A percentile compares a stretch with the other conserved stretches of the same genome.
These are phyloP conservation scores for Sweltsa coloradensis DNA, from an alignment of 1,140 invertebrate species.

Conservation along the genomic window DNA sequence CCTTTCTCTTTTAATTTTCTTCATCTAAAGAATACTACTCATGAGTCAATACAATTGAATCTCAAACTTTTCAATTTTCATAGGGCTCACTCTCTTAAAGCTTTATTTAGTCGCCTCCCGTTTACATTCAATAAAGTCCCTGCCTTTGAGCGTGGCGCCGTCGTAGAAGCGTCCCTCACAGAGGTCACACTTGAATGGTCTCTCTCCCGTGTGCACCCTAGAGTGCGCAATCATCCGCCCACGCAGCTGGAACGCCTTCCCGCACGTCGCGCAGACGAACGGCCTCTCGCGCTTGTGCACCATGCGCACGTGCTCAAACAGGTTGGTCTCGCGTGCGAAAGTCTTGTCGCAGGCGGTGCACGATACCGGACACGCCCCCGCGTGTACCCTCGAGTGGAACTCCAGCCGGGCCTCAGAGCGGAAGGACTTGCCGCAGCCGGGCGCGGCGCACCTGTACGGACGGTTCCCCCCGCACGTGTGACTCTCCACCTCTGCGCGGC, in stretches of 20 bases:
- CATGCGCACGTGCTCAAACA: constrained; percentile 11
- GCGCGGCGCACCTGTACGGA: constrained; percentile 4
- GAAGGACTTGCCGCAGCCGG: constrained; percentile 7
- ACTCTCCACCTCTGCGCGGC: background rate
- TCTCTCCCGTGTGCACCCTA: constrained; percentile 9
- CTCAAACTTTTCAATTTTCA: too few relatives aligned
- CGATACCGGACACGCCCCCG: background rate
- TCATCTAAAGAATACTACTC: too few relatives aligned
- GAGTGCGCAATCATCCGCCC: constrained; percentile 7
- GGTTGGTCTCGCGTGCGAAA: constrained; percentile 9
- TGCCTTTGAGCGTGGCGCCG: constrained; percentile 16
- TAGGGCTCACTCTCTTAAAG: too few relatives aligned
- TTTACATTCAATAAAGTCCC: too few relatives aligned
- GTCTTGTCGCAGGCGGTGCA: constrained; percentile 8
- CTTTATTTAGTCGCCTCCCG: too few relatives aligned
- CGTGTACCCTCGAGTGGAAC: constrained; percentile 7
- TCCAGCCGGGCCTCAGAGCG: constrained; percentile 4
- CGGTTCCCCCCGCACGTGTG: constrained; percentile 1
- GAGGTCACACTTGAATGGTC: constrained; percentile 19
- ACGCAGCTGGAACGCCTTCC: constrained; percentile 10
- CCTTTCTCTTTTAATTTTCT: too few relatives aligned
- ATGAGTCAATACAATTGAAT: too few relatives aligned
- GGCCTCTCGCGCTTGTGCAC: constrained; percentile 10
- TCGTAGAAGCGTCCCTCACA: constrained; percentile 20
- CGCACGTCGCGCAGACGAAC: constrained; percentile 6